These are phyloP conservation scores for Anastrepha obliqua DNA, from an alignment of 1,140 invertebrate genomes.

Conservation along the genomic window DNA sequence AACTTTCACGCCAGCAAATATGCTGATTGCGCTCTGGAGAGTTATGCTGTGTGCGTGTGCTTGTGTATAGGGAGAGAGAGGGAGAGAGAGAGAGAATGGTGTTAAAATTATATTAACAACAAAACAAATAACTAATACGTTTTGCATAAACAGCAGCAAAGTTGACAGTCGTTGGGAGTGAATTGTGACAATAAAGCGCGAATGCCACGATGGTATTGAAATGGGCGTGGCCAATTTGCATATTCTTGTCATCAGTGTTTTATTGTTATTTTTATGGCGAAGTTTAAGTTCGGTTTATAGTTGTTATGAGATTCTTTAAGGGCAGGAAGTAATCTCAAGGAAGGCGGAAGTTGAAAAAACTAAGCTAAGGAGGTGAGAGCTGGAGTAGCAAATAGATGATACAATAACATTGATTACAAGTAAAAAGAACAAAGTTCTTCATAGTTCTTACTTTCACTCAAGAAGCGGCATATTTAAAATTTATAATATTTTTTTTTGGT, in stretches of 20 bases:
- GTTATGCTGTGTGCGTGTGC: background rate
- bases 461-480: too few relatives aligned
- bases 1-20: conserved; percentile 28
- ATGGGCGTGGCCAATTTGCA: conserved; percentile 30
- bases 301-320: background rate
- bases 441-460: too few relatives aligned
- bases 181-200: background rate
- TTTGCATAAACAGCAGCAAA: conserved; percentile 32
- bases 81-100: background rate
- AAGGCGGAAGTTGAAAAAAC: background rate
- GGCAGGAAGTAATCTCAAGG: background rate
- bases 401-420: too few relatives aligned
- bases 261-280: conserved; percentile 11
- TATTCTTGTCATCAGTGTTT: background rate
- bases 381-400: background rate
- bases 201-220: background rate
- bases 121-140: conserved; percentile 44
- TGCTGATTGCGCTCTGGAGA: conserved; percentile 34
- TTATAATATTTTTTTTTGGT: too few relatives aligned
- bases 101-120: conserved; percentile 5
- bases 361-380: background rate
- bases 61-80: background rate
- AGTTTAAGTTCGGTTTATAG: conserved; percentile 13
- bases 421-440: too few relatives aligned
- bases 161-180: background rate